Evolutionary conservation across 2,888 invertebrate species (phyloP).

Genomic region (Lasioglossum villosulum): DNA sequence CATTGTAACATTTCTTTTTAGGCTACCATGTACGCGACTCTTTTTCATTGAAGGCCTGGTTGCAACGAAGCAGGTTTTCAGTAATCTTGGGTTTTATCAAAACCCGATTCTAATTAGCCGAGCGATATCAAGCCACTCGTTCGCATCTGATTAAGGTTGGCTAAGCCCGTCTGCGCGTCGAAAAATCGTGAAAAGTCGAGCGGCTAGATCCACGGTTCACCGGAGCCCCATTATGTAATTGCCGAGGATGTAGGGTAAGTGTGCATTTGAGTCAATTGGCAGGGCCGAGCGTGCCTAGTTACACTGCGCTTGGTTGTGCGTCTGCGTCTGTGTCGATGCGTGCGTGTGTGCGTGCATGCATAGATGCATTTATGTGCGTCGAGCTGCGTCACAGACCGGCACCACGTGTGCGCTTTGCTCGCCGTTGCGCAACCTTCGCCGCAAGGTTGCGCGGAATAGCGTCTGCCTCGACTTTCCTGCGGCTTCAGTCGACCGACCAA

Average conservation of each 20-base stretch:
- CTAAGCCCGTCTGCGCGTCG: slow-evolving; percentile 4
- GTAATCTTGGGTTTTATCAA: slow-evolving; percentile 7
- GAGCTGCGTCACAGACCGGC: slow-evolving; percentile 59
- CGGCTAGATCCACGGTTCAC: slow-evolving; percentile 48
- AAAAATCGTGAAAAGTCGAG: slow-evolving; percentile 53
- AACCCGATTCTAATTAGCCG: background rate
- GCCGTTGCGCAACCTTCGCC: slow-evolving; percentile 76
- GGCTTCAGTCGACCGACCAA: background rate
- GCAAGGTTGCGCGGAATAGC: slow-evolving; percentile 72
- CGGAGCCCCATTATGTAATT: slow-evolving; percentile 80
- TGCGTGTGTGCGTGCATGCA: slow-evolving; percentile 53
- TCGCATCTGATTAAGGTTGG: background rate
- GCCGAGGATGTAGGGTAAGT: slow-evolving; percentile 82
- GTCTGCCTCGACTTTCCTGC: slow-evolving; percentile 35
- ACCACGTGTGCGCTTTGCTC: slow-evolving; percentile 71
- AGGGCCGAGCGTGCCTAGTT: slow-evolving; percentile 69
- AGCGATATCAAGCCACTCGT: background rate
- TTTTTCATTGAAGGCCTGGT: background rate
- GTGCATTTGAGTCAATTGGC: slow-evolving; percentile 83
- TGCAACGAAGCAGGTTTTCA: background rate
- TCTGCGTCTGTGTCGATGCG: slow-evolving; percentile 30
- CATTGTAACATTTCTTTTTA: background rate
- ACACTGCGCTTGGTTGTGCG: slow-evolving; percentile 31
- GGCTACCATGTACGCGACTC: background rate
- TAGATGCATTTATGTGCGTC: slow-evolving; percentile 45